A percentile compares a stretch with the other conserved stretches of the same genome.
Conservation (phyloP, 2,797 vertebrate genomes). For the Eulemur albifrons region DNA sequence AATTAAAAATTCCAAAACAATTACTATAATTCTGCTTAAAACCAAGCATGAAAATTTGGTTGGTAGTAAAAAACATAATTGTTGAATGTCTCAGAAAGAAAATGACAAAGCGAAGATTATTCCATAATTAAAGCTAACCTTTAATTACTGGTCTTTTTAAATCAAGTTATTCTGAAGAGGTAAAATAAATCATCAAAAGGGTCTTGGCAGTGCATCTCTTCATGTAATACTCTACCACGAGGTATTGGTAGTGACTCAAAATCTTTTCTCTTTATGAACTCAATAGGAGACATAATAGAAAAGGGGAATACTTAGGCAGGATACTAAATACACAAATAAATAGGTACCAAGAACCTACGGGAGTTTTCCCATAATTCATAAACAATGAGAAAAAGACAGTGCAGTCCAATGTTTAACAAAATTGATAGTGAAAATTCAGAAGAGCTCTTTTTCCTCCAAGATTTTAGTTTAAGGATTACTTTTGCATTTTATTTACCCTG, state of each 20-base stretch:
- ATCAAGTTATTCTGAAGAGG: conserved; percentile 55
- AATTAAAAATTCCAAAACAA: conserved; percentile 76
- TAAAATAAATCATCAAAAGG: conserved; percentile 61
- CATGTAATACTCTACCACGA: neutral
- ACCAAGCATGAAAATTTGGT: conserved; percentile 60
- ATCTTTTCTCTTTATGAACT: neutral
- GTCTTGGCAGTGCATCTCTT: neutral
- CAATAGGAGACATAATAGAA: neutral
- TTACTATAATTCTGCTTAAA: conserved; percentile 72
- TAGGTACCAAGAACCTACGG: neutral
- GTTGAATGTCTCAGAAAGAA: conserved; percentile 68
- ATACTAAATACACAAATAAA: neutral
- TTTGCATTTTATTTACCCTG: conserved; percentile 2
- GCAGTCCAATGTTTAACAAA: neutral
- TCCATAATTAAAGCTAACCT: conserved; percentile 70
- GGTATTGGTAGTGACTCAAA: neutral
- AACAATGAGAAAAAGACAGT: neutral
- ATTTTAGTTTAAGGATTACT: neutral
- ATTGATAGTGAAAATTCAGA: neutral
- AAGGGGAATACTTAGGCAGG: neutral
- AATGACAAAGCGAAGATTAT: conserved; percentile 62
- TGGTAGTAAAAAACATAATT: conserved; percentile 50
- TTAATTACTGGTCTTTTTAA: conserved; percentile 67
- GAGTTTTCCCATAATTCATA: neutral
- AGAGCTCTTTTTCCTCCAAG: neutral